Percentiles rank a stretch among this genome's conserved stretches.
phyloP scores from a whole-genome alignment of 2,113 vertebrate genomes.

The Narcine bancroftii region DNA sequence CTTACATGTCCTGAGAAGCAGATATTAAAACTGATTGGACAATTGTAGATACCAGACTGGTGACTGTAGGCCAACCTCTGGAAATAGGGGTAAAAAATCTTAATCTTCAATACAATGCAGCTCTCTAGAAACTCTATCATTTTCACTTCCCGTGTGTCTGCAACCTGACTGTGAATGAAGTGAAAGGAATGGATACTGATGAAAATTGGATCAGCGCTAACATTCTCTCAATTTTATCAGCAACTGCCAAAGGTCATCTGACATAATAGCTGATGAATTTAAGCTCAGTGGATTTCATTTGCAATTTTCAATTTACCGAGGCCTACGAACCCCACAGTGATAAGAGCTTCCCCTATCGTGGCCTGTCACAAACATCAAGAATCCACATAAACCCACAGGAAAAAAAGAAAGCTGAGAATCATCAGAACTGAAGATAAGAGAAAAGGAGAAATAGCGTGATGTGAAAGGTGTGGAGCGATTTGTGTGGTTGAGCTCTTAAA shows the following conservation, averaged over 20 bases:
- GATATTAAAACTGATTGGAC: constrained; percentile 95
- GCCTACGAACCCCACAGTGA: constrained; percentile 81
- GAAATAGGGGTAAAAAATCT: constrained; percentile 96
- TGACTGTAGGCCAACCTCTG: constrained; percentile 77
- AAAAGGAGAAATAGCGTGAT: constrained; percentile 60
- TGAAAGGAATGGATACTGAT: constrained; percentile 87
- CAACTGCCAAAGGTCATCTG: constrained; percentile 92
- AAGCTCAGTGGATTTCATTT: constrained; percentile 92
- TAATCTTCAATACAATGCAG: constrained; percentile 97
- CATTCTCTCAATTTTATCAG: constrained; percentile 93
- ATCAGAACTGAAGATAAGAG: constrained; percentile 73
- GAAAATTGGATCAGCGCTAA: constrained; percentile 95
- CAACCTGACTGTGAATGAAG: constrained; percentile 85
- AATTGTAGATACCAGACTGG: constrained; percentile 87
- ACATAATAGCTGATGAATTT: constrained; percentile 96
- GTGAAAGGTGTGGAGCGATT: constrained; percentile 61
- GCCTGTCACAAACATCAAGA: constrained; percentile 92
- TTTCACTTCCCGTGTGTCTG: constrained; percentile 88
- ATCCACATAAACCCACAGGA: constrained; percentile 76
- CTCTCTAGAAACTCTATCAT: constrained; percentile 99
- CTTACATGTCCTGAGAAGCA: constrained; percentile 86
- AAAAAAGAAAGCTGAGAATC: constrained; percentile 63
- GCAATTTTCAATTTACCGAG: constrained; percentile 94
- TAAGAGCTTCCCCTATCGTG: constrained; percentile 84
- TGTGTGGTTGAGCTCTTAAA: constrained; percentile 67